Evolutionary conservation across 2,797 vertebrate species (phyloP).

Genomic region (Aviceda leuphotes): DNA sequence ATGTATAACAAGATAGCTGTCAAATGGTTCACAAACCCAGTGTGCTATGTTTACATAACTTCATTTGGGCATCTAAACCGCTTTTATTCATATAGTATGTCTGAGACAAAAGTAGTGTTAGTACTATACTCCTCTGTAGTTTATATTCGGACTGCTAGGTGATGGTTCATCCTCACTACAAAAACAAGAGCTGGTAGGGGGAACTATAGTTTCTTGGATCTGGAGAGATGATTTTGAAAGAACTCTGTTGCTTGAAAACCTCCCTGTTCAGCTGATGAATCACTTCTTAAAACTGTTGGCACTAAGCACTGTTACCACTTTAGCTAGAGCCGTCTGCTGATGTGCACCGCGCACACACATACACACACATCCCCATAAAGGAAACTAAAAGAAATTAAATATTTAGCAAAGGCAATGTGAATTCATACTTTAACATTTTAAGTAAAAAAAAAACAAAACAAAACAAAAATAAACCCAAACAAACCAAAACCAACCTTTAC

Average conservation of each 20-base stretch:
- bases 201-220: not conserved
- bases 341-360: accelerated
- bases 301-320: not conserved
- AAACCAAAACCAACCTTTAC: not conserved
- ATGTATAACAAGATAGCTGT: not conserved
- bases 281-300: not conserved
- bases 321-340: not conserved
- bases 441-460: too few relatives aligned
- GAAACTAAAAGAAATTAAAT: not conserved
- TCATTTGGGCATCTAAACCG: not conserved
- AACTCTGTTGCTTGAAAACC: not conserved
- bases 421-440: not conserved
- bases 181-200: not conserved
- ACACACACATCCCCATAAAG: not conserved
- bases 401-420: not conserved
- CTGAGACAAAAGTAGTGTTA: not conserved
- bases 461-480: not conserved
- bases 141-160: not conserved
- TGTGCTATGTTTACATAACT: not conserved
- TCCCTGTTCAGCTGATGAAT: not conserved
- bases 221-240: not conserved
- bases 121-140: not conserved
- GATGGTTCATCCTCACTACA: not conserved
- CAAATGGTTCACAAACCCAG: not conserved
- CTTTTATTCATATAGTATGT: not conserved